Conservation (phyloP, 2,797 vertebrate species). For the Poecilia wingei region DNA sequence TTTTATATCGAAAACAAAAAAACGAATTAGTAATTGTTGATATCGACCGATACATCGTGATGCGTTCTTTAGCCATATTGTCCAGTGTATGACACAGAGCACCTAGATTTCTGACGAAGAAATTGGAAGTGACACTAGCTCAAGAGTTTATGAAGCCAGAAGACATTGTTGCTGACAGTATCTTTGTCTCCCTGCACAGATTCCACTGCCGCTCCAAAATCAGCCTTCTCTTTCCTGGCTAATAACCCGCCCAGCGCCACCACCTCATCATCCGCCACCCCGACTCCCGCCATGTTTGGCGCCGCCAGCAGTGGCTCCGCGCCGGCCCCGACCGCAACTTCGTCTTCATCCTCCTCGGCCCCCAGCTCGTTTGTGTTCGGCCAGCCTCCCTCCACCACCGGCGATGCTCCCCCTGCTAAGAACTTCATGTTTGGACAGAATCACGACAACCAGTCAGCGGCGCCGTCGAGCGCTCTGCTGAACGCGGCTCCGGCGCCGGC, state of each 20-base stretch:
- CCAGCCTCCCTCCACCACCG: slow-evolving; percentile 77
- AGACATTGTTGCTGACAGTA: neutral
- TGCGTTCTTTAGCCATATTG: too few relatives aligned
- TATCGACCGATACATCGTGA: too few relatives aligned
- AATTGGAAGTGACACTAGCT: neutral
- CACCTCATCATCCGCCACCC: slow-evolving; percentile 73
- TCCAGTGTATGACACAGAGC: neutral
- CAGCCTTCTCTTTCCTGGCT: slow-evolving; percentile 86
- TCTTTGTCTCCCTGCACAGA: slow-evolving; percentile 73
- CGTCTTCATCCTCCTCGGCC: slow-evolving; percentile 57
- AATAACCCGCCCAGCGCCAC: slow-evolving; percentile 77
- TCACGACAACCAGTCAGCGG: slow-evolving; percentile 83
- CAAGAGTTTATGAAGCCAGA: neutral
- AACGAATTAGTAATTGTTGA: too few relatives aligned
- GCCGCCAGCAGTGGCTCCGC: slow-evolving; percentile 31
- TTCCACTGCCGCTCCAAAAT: slow-evolving; percentile 82
- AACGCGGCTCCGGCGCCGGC: slow-evolving; percentile 61
- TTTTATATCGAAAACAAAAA: too few relatives aligned
- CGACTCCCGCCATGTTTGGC: slow-evolving; percentile 82
- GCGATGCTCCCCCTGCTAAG: slow-evolving; percentile 83
- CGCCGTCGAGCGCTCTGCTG: slow-evolving; percentile 72
- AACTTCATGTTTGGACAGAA: slow-evolving; percentile 87
- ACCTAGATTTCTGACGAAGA: neutral
- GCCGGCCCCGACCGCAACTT: slow-evolving; percentile 51
- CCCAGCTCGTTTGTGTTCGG: slow-evolving; percentile 87